A percentile compares a stretch with the other conserved stretches of the same genome.
These are phyloP conservation scores for Plumapathes pennacea DNA, from an alignment of 92 coral and sea anemone genomes.

Conservation along the genomic window DNA sequence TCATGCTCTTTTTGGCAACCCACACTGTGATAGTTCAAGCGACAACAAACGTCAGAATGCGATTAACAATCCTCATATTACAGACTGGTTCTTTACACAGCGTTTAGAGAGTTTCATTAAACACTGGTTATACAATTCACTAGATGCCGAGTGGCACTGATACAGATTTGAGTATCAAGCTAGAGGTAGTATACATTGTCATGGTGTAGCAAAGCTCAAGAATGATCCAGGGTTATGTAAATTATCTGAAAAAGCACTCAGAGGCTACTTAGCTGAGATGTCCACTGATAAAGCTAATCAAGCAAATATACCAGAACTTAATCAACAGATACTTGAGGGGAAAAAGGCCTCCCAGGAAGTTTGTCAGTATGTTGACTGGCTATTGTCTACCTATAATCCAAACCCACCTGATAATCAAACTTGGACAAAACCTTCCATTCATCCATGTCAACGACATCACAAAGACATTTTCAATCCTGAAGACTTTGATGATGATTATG, in stretches of 20 bases:
- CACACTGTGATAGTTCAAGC: conserved; percentile 8
- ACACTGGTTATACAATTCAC: conserved; percentile 56
- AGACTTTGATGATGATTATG: conserved; percentile 34
- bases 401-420: conserved; percentile 53
- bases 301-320: conserved; percentile 16
- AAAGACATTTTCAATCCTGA: conserved; percentile 23
- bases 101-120: conserved; percentile 56
- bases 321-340: conserved; percentile 40
- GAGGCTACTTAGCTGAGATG: conserved; percentile 47
- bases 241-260: conserved; percentile 35
- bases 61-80: conserved; percentile 62
- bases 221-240: conserved; percentile 65
- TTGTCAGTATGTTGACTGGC: conserved; percentile 62
- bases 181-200: conserved; percentile 46
- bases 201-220: conserved; percentile 48
- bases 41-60: conserved; percentile 46
- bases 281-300: conserved; percentile 19
- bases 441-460: conserved; percentile 45
- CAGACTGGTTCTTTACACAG: conserved; percentile 66
- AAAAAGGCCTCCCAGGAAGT: conserved; percentile 53
- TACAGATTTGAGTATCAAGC: conserved; percentile 60
- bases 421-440: conserved; percentile 57
- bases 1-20: conserved; percentile 43
- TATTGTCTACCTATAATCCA: conserved; percentile 63
- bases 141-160: conserved; percentile 66